Evolutionary conservation across 2,797 vertebrate genomes (phyloP).

Genomic region (Molossus alvarezi): DNA sequence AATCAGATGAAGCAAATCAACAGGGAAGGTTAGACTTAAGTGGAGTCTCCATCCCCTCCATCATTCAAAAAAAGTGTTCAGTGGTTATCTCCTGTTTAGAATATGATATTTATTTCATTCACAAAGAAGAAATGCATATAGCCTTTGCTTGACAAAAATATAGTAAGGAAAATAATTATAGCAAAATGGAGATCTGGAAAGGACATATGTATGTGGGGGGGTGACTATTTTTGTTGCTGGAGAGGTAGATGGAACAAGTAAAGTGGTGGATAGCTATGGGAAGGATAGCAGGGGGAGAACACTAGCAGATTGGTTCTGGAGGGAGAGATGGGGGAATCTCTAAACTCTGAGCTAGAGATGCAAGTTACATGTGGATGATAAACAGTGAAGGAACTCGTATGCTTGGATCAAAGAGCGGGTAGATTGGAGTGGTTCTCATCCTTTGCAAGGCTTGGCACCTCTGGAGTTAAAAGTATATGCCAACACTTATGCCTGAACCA

Average conservation of each 20-base stretch:
- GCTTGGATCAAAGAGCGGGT: neutral
- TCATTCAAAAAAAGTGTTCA: neutral
- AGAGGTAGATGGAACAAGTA: neutral
- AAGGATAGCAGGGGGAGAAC: neutral
- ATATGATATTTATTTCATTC: conserved; percentile 32
- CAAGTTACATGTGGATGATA: neutral
- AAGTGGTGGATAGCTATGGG: neutral
- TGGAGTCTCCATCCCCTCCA: neutral
- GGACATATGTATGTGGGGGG: neutral
- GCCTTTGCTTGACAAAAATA: conserved; percentile 8
- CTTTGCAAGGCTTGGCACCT: neutral
- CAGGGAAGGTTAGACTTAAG: neutral
- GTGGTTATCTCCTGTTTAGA: conserved; percentile 49
- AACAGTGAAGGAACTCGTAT: neutral
- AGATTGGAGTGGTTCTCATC: neutral
- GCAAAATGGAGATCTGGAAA: conserved; percentile 46
- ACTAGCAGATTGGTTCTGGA: neutral
- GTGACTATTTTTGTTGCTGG: neutral
- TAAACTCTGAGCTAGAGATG: neutral
- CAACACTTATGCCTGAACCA: neutral
- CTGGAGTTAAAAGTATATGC: neutral
- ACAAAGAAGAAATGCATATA: conserved; percentile 38
- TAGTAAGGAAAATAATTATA: conserved; percentile 45
- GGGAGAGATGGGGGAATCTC: neutral
- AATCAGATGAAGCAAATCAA: neutral